These are phyloP conservation scores for Tetragonula clypearis DNA, from an alignment of 1,140 invertebrate genomes.

Conservation along the genomic window DNA sequence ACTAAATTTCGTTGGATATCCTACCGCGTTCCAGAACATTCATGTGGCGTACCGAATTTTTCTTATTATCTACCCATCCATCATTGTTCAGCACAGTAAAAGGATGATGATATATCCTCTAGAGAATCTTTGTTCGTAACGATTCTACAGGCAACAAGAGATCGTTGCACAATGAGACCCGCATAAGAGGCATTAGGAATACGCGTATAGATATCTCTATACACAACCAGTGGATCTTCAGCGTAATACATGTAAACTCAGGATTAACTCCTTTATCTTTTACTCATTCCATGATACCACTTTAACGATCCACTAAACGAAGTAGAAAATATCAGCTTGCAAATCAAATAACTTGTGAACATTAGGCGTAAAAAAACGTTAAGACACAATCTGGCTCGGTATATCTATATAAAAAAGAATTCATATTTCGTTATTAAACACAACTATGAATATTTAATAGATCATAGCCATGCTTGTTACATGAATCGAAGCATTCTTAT, in stretches of 20 bases:
- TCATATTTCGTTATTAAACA: too few species aligned
- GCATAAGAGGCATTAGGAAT: slow-evolving; percentile 61
- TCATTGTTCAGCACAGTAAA: slow-evolving; percentile 27
- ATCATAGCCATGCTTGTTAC: too few species aligned
- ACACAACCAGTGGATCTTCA: slow-evolving; percentile 49
- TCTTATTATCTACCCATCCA: slow-evolving; percentile 38
- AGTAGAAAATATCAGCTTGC: background rate
- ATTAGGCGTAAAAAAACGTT: too few species aligned
- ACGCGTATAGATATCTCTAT: slow-evolving; percentile 46
- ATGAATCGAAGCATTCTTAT: too few species aligned
- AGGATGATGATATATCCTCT: slow-evolving; percentile 41
- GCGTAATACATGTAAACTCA: slow-evolving; percentile 35
- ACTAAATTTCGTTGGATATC: background rate
- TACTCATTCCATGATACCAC: background rate
- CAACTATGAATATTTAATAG: too few species aligned
- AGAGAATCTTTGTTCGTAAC: slow-evolving; percentile 55
- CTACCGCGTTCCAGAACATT: background rate
- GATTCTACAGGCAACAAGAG: slow-evolving; percentile 63
- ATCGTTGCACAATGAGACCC: slow-evolving; percentile 65
- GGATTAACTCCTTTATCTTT: slow-evolving; percentile 31
- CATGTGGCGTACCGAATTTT: slow-evolving; percentile 2
- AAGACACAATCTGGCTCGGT: too few species aligned
- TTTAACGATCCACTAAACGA: background rate
- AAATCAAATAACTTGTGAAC: background rate
- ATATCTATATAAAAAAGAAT: too few species aligned